Conservation (phyloP, 1,140 invertebrate species). For the Pseudomyrmex sp. region DNA sequence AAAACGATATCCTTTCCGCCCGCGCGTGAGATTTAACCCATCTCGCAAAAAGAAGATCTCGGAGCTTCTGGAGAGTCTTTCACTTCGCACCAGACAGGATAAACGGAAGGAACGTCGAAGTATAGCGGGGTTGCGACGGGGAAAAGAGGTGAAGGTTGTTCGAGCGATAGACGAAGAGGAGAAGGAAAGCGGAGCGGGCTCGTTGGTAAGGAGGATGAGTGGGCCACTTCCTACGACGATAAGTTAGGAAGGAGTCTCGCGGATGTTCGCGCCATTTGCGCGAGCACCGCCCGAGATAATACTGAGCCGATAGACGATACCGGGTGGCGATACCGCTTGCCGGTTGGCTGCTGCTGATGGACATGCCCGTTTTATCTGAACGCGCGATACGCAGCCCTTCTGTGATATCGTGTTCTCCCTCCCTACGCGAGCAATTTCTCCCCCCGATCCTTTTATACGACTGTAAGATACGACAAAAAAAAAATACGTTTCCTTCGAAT, state of each 20-base stretch:
- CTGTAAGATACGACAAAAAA: constrained; percentile 5
- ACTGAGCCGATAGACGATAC: constrained; percentile 77
- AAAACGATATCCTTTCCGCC: constrained; percentile 56
- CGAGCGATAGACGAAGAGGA: neutral
- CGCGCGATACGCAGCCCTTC: constrained; percentile 55
- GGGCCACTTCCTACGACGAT: constrained; percentile 81
- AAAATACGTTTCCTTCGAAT: constrained; percentile 9
- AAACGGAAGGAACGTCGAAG: constrained; percentile 61
- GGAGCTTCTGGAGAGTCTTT: constrained; percentile 62
- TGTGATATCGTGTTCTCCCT: constrained; percentile 36
- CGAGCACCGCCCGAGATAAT: constrained; percentile 77
- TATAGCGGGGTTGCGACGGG: constrained; percentile 15
- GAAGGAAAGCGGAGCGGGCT: constrained; percentile 20
- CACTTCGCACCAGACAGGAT: constrained; percentile 62
- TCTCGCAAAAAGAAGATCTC: constrained; percentile 44
- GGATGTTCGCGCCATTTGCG: constrained; percentile 84
- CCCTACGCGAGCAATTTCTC: constrained; percentile 27
- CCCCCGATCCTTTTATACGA: neutral
- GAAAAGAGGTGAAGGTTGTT: constrained; percentile 11
- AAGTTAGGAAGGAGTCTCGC: constrained; percentile 81
- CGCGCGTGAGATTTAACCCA: constrained; percentile 24
- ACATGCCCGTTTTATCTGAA: constrained; percentile 71
- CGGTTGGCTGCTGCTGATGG: constrained; percentile 74
- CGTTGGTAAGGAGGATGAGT: constrained; percentile 68
- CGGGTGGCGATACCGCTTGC: constrained; percentile 69